phyloP scores from a whole-genome alignment of 2,113 vertebrate genomes.

The Dendropsophus ebraccatus region DNA sequence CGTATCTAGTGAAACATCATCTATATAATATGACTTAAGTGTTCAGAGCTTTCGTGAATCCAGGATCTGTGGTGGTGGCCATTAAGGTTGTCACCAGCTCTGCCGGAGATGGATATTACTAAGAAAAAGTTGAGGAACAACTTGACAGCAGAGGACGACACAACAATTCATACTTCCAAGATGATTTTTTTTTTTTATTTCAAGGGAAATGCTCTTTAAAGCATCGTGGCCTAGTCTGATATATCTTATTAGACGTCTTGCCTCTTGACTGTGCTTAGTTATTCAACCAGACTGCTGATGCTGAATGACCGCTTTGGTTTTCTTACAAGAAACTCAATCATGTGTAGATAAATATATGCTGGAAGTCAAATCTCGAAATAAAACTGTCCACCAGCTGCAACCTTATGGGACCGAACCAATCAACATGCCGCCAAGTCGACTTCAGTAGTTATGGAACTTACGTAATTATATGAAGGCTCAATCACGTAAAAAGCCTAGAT shows the following conservation, averaged over 20 bases:
- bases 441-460: neutral
- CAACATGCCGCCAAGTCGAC: neutral
- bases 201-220: neutral
- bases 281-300: conserved; percentile 13
- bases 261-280: conserved; percentile 8
- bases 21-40: neutral
- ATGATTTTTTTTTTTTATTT: neutral
- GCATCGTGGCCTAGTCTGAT: neutral
- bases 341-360: conserved; percentile 12
- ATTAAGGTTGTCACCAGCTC: neutral
- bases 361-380: neutral
- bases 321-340: neutral
- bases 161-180: neutral
- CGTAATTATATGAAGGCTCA: neutral
- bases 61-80: neutral
- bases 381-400: conserved; percentile 25
- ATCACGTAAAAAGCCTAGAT: neutral
- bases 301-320: conserved; percentile 9
- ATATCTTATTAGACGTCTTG: neutral
- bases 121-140: neutral
- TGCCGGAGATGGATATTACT: neutral
- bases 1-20: neutral
- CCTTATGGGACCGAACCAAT: conserved; percentile 19
- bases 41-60: neutral
- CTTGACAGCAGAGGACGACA: neutral